Conservation (phyloP, 1,140 invertebrate genomes). For the Lepidotrigona ventralis region DNA sequence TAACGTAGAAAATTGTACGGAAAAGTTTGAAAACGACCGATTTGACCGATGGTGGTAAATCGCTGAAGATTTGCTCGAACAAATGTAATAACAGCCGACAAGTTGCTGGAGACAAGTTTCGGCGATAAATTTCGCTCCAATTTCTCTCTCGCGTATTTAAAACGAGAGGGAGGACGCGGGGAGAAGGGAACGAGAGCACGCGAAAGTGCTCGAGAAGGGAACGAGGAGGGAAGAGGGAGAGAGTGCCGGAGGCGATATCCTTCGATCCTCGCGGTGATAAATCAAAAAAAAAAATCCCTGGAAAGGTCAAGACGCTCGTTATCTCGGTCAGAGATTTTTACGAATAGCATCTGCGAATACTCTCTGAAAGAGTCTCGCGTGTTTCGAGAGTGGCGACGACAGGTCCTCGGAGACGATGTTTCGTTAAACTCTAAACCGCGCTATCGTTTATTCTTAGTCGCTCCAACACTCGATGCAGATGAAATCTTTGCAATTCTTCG, state of each 20-base stretch:
- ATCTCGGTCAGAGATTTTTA: conserved; percentile 53
- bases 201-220: background rate
- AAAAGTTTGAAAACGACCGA: too few species aligned
- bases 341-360: conserved; percentile 42
- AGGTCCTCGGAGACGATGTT: background rate
- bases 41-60: too few species aligned
- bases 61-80: too few species aligned
- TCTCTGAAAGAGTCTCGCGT: background rate
- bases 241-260: conserved; percentile 33
- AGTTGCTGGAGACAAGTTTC: background rate
- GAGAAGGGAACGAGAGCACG: too few species aligned
- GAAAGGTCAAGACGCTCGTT: conserved; percentile 60
- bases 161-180: background rate
- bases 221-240: background rate
- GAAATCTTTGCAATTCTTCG: background rate
- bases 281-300: conserved; percentile 51
- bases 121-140: background rate
- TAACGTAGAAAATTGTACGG: too few species aligned
- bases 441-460: background rate
- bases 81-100: background rate
- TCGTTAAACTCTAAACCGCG: conserved; percentile 1
- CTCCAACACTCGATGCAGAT: background rate
- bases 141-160: background rate
- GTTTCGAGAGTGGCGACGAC: background rate
- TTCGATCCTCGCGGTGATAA: conserved; percentile 33